Percentiles rank a stretch among this genome's conserved stretches.
Evolutionary conservation across 2,888 invertebrate genomes (phyloP).

Genomic region (Ligdia adustata): DNA sequence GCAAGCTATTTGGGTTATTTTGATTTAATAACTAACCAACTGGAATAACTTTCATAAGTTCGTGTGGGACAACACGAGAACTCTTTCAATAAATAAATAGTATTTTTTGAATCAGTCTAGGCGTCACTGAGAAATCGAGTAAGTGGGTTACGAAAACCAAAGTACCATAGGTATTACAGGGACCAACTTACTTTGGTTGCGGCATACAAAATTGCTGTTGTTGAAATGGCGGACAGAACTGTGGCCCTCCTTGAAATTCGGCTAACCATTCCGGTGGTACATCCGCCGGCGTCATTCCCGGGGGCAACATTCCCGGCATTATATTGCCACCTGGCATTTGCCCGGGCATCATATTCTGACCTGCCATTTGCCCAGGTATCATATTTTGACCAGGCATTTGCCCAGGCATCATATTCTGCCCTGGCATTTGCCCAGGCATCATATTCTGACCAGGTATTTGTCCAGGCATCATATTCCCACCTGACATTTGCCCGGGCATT

Average conservation of each 20-base stretch:
- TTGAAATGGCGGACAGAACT: conserved; percentile 64
- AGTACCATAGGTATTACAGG: too few relatives aligned
- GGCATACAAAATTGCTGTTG: conserved; percentile 68
- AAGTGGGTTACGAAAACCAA: too few relatives aligned
- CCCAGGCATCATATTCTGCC: conserved; percentile 24
- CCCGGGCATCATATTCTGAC: conserved; percentile 22
- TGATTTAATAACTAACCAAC: too few relatives aligned
- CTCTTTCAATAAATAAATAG: too few relatives aligned
- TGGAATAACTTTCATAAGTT: too few relatives aligned
- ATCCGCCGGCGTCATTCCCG: conserved; percentile 37
- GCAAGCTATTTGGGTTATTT: too few relatives aligned
- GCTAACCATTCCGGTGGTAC: conserved; percentile 60
- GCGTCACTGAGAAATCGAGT: too few relatives aligned
- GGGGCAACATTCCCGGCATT: conserved; percentile 43
- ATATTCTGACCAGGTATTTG: conserved; percentile 12
- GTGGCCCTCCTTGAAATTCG: conserved; percentile 52
- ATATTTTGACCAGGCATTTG: conserved; percentile 18
- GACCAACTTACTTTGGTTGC: conserved; percentile 74
- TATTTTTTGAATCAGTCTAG: too few relatives aligned
- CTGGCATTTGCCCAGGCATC: conserved; percentile 14
- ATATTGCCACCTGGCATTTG: conserved; percentile 34
- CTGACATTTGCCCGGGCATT: conserved; percentile 32
- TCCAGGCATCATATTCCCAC: not conserved
- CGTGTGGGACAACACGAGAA: too few relatives aligned
- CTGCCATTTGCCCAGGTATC: conserved; percentile 14